These are phyloP conservation scores for Merodon equestris DNA, from an alignment of 2,888 invertebrate genomes.

Conservation along the genomic window DNA sequence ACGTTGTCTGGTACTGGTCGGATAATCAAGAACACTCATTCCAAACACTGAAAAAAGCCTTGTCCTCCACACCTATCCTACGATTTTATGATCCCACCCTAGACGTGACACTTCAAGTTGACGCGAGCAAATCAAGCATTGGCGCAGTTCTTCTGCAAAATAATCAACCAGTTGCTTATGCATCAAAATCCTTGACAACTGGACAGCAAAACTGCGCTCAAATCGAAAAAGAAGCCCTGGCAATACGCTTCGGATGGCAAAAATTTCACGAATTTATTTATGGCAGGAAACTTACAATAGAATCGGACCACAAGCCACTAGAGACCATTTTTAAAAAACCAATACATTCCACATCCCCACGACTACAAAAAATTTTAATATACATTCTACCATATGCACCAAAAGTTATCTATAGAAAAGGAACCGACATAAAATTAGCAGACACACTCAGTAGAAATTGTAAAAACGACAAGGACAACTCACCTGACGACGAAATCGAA, in stretches of 20 bases:
- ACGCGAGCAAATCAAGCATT: slow-evolving; percentile 60
- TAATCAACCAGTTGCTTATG: slow-evolving; percentile 37
- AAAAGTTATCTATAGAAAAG: slow-evolving; percentile 69
- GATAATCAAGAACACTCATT: slow-evolving; percentile 47
- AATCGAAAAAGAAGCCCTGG: slow-evolving; percentile 15
- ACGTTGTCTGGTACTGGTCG: slow-evolving; percentile 41
- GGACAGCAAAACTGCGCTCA: neutral
- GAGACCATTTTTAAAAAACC: slow-evolving; percentile 64
- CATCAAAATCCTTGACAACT: neutral
- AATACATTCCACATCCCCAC: slow-evolving; percentile 41
- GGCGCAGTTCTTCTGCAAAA: slow-evolving; percentile 74
- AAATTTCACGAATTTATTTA: slow-evolving; percentile 12
- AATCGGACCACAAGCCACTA: slow-evolving; percentile 69
- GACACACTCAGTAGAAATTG: slow-evolving; percentile 65
- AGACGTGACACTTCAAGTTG: slow-evolving; percentile 68
- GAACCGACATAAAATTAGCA: slow-evolving; percentile 70
- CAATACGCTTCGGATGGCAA: slow-evolving; percentile 4
- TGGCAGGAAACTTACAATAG: slow-evolving; percentile 34
- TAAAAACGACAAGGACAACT: slow-evolving; percentile 20
- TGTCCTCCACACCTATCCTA: slow-evolving; percentile 70
- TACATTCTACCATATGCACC: slow-evolving; percentile 69
- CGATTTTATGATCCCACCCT: slow-evolving; percentile 70
- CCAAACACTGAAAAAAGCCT: too few relatives aligned
- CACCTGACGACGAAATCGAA: slow-evolving; percentile 53
- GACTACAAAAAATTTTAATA: slow-evolving; percentile 70